Base-by-base conservation (phyloP, 92 coral and sea anemone genomes). In the Zoanthus gigantus region DNA sequence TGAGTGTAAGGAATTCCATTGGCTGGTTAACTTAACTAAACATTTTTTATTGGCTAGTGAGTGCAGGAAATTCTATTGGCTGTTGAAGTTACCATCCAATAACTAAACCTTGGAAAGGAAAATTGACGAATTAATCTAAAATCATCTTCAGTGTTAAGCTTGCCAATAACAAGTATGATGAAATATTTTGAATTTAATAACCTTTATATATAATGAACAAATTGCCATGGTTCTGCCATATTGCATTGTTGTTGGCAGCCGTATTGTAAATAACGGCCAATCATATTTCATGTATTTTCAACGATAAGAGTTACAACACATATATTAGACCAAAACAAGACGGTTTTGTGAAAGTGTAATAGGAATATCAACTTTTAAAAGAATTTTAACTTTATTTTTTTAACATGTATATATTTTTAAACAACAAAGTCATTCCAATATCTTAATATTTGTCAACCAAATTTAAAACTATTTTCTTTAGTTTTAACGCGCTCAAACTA, bases 401-500 rank as follows among this genome's bases (percentile, higher is more conserved):
- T 46, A n/a, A 48, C 4, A 16, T 75, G 79, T 75, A 75, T 12
- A 75, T 75, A 75, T 75, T 75, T 75, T 75, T 17, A 45, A 63
- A 63, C 69, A 75, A 0, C 61, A 75, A 46, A 75, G 54, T 8
- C 79, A 29, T 75, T 47, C 79, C 1, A 46, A 48, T 75, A 75
- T 75, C 46, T 75, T 53, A 6, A 18, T 42, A 15, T 74, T 47
- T 75, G 37, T 75, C 60, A 47, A 74, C 47, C 47, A 72, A 46
- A 72, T 72, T 23, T 23, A 23, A 67, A 23, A 67, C 31, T 23
- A 67, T 67, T 18, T 1, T 10, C 46, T 32, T 69, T 30, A 30
- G 69, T 69, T 69, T 30, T 7, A 69, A 69, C 46, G 17, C 46
- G 42, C 46, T 45, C 45, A 69, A 69, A 8, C 6, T 30, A 63